Conservation (phyloP, 2,797 vertebrate species). For the Bradypodion ventrale region DNA sequence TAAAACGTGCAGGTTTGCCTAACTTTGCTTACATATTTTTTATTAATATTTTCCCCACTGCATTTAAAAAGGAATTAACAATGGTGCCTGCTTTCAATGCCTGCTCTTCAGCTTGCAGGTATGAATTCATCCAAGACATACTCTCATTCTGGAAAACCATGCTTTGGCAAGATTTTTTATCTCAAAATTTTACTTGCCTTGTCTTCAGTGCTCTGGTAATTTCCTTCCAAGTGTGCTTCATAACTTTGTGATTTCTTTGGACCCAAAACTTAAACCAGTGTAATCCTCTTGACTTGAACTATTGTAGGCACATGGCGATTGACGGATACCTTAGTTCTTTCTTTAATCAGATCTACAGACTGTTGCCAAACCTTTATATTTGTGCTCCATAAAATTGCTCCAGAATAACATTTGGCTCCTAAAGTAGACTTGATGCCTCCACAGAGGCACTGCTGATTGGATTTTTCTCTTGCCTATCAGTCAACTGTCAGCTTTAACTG, state of each 20-base stretch:
- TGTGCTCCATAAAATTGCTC: constrained; percentile 31
- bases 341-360: constrained; percentile 18
- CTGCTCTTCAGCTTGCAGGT: background rate
- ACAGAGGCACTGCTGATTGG: constrained; percentile 28
- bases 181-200: background rate
- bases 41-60: background rate
- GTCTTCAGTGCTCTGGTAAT: background rate
- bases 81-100: background rate
- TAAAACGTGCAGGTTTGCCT: background rate
- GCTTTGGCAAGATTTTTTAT: background rate
- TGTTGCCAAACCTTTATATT: constrained; percentile 28
- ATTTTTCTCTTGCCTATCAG: constrained; percentile 37
- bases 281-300: constrained; percentile 13
- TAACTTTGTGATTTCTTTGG: constrained; percentile 8
- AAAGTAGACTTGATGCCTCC: constrained; percentile 40
- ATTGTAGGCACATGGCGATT: constrained; percentile 4
- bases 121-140: background rate
- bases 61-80: constrained; percentile 1
- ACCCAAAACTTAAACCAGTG: background rate
- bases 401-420: constrained; percentile 36
- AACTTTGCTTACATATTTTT: background rate
- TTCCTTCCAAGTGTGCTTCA: background rate
- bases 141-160: background rate
- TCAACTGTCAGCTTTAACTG: constrained; percentile 41
- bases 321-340: constrained; percentile 13